Evolutionary conservation across 2,113 vertebrate species (phyloP).

Genomic region (Marmota flaviventris): DNA sequence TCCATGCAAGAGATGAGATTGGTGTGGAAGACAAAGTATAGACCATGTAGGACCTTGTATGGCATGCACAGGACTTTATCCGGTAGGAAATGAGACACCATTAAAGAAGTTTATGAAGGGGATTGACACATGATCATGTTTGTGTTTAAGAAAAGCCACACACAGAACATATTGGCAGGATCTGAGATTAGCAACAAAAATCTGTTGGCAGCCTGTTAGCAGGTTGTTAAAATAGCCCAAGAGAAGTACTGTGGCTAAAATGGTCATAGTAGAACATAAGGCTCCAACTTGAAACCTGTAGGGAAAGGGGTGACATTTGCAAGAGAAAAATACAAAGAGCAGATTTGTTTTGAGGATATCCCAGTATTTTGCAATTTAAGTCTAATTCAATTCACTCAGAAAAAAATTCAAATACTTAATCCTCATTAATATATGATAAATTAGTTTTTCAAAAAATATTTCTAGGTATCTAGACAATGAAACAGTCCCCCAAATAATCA

Average conservation of each 20-base stretch:
- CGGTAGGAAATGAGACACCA: slow-evolving; percentile 70
- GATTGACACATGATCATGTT: slow-evolving; percentile 71
- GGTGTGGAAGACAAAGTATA: background rate
- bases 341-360: slow-evolving; percentile 51
- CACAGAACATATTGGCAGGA: slow-evolving; percentile 65
- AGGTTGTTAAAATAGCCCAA: slow-evolving; percentile 74
- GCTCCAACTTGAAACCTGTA: background rate
- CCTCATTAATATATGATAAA: slow-evolving; percentile 38
- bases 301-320: background rate
- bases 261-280: background rate
- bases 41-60: background rate
- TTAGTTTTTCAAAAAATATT: slow-evolving; percentile 44
- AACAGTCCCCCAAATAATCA: slow-evolving; percentile 51
- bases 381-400: slow-evolving; percentile 51
- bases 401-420: background rate
- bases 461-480: slow-evolving; percentile 25
- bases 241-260: slow-evolving; percentile 58
- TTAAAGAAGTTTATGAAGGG: slow-evolving; percentile 75
- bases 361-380: slow-evolving; percentile 39
- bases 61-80: slow-evolving; percentile 57
- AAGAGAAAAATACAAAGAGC: slow-evolving; percentile 53
- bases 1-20: slow-evolving; percentile 30
- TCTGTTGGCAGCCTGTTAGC: slow-evolving; percentile 70
- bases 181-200: slow-evolving; percentile 67
- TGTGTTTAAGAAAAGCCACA: slow-evolving; percentile 74